Conservation (phyloP, 2,797 vertebrate species). For the Coilia nasus region DNA sequence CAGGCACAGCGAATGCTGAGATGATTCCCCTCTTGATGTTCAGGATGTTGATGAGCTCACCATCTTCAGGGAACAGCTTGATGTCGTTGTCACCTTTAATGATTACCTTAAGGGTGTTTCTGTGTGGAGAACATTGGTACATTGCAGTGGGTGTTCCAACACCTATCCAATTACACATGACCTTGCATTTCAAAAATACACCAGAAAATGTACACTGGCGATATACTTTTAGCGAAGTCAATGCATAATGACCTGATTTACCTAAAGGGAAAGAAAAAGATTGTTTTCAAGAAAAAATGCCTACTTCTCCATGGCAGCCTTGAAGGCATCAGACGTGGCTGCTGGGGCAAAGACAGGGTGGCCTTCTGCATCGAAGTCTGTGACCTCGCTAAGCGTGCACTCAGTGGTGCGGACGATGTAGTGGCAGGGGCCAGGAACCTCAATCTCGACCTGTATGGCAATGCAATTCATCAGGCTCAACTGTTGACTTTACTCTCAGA, state of each 20-base stretch:
- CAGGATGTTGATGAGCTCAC: constrained; percentile 83
- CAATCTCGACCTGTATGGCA: constrained; percentile 83
- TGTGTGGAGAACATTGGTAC: not conserved
- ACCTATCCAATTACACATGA: too few relatives aligned
- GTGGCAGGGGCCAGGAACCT: constrained; percentile 87
- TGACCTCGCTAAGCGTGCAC: constrained; percentile 85
- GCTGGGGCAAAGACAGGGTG: constrained; percentile 75
- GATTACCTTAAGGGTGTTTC: constrained; percentile 34
- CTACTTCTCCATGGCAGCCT: constrained; percentile 88
- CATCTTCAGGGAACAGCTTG: constrained; percentile 84
- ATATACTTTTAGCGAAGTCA: too few relatives aligned
- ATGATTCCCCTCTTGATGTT: constrained; percentile 97
- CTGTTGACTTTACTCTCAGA: too few relatives aligned
- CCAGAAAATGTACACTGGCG: too few relatives aligned
- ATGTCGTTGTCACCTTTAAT: constrained; percentile 77
- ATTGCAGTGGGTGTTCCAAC: too few relatives aligned
- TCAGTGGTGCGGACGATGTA: constrained; percentile 81
- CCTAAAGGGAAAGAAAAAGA: too few relatives aligned
- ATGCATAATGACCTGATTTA: too few relatives aligned
- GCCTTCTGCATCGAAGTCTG: constrained; percentile 71
- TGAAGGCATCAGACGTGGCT: constrained; percentile 82
- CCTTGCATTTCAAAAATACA: too few relatives aligned
- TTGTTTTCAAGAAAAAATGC: not conserved
- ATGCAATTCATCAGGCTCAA: too few relatives aligned
- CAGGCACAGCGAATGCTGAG: constrained; percentile 85